Conservation (phyloP, 2,797 vertebrate species). For the Ceyx erithaca region DNA sequence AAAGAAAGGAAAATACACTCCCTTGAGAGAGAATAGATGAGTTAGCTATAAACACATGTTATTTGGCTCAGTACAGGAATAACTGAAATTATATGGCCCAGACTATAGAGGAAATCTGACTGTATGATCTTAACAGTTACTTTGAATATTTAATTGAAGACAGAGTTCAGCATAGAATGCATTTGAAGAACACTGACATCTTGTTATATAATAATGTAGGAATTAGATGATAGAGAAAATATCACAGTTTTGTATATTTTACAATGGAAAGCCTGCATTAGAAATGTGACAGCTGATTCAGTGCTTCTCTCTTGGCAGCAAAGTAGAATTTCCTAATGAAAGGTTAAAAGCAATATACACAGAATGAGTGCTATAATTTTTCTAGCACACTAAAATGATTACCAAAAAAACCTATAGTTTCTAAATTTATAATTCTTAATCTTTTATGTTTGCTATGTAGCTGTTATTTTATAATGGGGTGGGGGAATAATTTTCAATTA, state of each 20-base stretch:
- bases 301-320: not conserved
- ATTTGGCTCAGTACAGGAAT: not conserved
- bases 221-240: not conserved
- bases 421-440: not conserved
- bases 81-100: not conserved
- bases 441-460: not conserved
- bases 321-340: not conserved
- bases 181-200: not conserved
- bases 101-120: not conserved
- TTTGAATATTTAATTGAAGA: conserved; percentile 18
- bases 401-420: not conserved
- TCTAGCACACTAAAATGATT: not conserved
- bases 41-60: not conserved
- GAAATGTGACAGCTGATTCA: not conserved
- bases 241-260: not conserved
- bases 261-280: not conserved
- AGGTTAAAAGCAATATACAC: not conserved
- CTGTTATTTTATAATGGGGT: not conserved
- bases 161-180: not conserved
- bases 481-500: not conserved
- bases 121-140: not conserved
- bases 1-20: not conserved
- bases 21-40: not conserved
- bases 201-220: not conserved
- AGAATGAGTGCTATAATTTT: not conserved